These are phyloP conservation scores for Bucorvus abyssinicus DNA, from an alignment of 2,797 vertebrate species.

Conservation along the genomic window DNA sequence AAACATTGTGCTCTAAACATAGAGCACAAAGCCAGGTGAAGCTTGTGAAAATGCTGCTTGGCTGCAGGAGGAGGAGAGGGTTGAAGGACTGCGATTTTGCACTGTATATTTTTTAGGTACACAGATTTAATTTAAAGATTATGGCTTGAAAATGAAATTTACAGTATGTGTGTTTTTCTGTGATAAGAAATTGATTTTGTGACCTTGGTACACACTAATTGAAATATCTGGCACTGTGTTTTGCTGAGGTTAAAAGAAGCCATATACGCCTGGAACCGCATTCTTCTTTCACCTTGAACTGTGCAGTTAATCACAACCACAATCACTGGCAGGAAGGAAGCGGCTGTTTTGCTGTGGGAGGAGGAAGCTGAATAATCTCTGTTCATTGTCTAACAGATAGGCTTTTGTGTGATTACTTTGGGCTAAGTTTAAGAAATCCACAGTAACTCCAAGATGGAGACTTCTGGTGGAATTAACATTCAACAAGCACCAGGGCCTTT, in stretches of 20 bases:
- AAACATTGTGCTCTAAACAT: conserved; percentile 75
- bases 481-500: neutral
- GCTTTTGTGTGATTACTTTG: conserved; percentile 1
- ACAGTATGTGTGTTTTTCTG: conserved; percentile 69
- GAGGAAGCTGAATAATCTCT: conserved; percentile 58
- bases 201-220: conserved; percentile 70
- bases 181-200: conserved; percentile 79
- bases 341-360: conserved; percentile 33
- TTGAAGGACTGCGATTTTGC: conserved; percentile 48
- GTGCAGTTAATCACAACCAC: conserved; percentile 54
- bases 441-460: neutral
- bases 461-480: neutral
- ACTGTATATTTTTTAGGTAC: conserved; percentile 73
- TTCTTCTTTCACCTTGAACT: conserved; percentile 70
- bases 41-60: conserved; percentile 70
- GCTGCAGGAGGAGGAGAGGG: conserved; percentile 21
- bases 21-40: conserved; percentile 65
- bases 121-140: conserved; percentile 81
- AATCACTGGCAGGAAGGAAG: conserved; percentile 65
- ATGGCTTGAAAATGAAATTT: conserved; percentile 75
- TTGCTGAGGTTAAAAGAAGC: conserved; percentile 67
- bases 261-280: conserved; percentile 24
- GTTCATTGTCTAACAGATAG: conserved; percentile 33
- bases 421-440: neutral
- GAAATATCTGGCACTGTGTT: conserved; percentile 71